Conservation (phyloP, 2,888 invertebrate genomes). For the Tenthredo mesomela region DNA sequence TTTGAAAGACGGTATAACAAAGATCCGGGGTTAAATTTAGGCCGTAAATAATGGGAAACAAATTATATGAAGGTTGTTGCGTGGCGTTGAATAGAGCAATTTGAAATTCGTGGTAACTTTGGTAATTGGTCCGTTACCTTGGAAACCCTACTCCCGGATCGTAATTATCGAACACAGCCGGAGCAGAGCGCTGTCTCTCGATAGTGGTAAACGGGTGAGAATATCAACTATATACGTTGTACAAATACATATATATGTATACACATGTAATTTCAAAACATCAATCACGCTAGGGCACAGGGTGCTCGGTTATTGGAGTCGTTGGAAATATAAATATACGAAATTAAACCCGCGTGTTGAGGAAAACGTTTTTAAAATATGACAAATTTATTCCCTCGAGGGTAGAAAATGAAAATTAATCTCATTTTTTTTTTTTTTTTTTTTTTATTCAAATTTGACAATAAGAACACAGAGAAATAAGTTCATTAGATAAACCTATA, state of each 20-base stretch:
- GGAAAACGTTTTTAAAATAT: background rate
- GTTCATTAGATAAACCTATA: too few relatives aligned
- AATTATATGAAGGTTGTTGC: constrained; percentile 31
- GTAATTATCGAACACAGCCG: constrained; percentile 34
- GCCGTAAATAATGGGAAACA: constrained; percentile 44
- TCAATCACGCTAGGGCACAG: background rate
- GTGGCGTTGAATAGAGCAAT: constrained; percentile 46
- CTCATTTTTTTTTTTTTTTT: too few relatives aligned
- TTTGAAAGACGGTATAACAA: background rate
- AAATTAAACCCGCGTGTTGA: background rate
- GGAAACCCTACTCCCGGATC: constrained; percentile 39
- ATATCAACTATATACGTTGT: background rate
- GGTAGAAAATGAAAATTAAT: too few relatives aligned
- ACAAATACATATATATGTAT: background rate
- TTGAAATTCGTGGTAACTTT: constrained; percentile 49
- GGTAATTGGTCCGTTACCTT: constrained; percentile 51
- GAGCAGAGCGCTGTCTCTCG: constrained; percentile 1
- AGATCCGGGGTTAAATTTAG: constrained; percentile 8
- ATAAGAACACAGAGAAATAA: too few relatives aligned
- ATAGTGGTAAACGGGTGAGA: background rate
- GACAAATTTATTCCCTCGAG: too few relatives aligned
- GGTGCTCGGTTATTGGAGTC: background rate
- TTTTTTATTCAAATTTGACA: too few relatives aligned
- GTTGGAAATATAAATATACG: background rate
- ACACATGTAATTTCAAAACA: background rate